Percentiles rank a stretch among this genome's conserved stretches.
These are phyloP conservation scores for Morbakka virulenta DNA, from an alignment of 30 jellyfish, hydroid and myxozoan species.

Conservation along the genomic window DNA sequence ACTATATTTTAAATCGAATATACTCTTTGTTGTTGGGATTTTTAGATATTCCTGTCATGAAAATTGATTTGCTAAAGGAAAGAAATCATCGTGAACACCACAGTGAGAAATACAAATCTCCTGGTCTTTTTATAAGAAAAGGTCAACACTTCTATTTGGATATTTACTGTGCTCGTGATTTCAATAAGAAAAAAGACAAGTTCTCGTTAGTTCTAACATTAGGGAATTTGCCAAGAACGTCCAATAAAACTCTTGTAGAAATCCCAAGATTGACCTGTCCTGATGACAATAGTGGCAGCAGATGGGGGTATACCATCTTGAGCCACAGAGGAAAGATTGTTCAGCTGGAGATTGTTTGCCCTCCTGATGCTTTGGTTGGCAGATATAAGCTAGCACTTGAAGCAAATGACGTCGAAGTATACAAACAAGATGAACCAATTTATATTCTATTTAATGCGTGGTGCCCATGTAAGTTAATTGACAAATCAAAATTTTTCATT, in stretches of 20 bases:
- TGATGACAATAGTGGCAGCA: conserved; percentile 26
- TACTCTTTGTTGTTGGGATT: too few species aligned
- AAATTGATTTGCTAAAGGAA: conserved; percentile 49
- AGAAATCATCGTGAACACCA: conserved; percentile 55
- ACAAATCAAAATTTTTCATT: too few species aligned
- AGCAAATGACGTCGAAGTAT: conserved; percentile 57
- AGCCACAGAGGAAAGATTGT: neutral
- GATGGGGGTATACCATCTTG: conserved; percentile 53
- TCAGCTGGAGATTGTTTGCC: conserved; percentile 58
- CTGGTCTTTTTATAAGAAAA: conserved; percentile 63
- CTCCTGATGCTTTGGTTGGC: conserved; percentile 67
- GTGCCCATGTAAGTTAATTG: conserved; percentile 72
- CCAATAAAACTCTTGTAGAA: conserved; percentile 44
- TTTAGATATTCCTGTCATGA: conserved; percentile 56
- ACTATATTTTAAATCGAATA: too few species aligned
- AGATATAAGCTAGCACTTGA: conserved; percentile 63
- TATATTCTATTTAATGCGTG: conserved; percentile 85
- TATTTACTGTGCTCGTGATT: conserved; percentile 64
- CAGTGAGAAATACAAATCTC: conserved; percentile 55
- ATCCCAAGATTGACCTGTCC: conserved; percentile 41
- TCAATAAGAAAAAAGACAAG: conserved; percentile 32
- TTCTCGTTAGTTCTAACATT: conserved; percentile 58
- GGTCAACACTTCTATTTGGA: conserved; percentile 63
- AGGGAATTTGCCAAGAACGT: conserved; percentile 69
- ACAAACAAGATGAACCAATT: conserved; percentile 34